Conservation (phyloP, 2,113 vertebrate genomes). For the Barbus barbus region DNA sequence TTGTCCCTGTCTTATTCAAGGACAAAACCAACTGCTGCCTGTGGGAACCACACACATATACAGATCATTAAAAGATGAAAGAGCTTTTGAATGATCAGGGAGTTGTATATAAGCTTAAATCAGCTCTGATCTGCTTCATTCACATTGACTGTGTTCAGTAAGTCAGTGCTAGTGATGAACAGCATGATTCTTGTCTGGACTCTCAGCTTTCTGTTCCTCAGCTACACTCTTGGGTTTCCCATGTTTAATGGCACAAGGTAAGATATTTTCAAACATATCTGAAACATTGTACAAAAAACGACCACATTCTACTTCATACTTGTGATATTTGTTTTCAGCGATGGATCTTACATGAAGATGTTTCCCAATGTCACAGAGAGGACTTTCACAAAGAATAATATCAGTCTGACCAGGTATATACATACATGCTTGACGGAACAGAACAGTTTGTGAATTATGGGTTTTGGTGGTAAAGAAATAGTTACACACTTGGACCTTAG, state of each 20-base stretch:
- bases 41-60: neutral
- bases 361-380: too few species aligned
- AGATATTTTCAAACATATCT: neutral
- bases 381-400: too few species aligned
- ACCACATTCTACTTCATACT: too few species aligned
- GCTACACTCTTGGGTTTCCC: neutral
- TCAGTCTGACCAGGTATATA: too few species aligned
- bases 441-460: too few species aligned
- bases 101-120: neutral
- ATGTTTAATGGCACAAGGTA: neutral
- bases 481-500: too few species aligned
- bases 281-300: too few species aligned
- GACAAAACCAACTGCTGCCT: neutral
- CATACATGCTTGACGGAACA: too few species aligned
- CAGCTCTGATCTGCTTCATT: neutral
- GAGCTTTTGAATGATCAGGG: neutral
- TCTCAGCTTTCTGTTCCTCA: constrained; percentile 42
- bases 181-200: constrained; percentile 39
- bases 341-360: too few species aligned
- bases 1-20: constrained; percentile 7
- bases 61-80: neutral
- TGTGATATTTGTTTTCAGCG: too few species aligned
- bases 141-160: neutral
- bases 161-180: neutral
- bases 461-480: too few species aligned